Evolutionary conservation across 2,113 vertebrate genomes (phyloP).

Genomic region (Sialia sialis): DNA sequence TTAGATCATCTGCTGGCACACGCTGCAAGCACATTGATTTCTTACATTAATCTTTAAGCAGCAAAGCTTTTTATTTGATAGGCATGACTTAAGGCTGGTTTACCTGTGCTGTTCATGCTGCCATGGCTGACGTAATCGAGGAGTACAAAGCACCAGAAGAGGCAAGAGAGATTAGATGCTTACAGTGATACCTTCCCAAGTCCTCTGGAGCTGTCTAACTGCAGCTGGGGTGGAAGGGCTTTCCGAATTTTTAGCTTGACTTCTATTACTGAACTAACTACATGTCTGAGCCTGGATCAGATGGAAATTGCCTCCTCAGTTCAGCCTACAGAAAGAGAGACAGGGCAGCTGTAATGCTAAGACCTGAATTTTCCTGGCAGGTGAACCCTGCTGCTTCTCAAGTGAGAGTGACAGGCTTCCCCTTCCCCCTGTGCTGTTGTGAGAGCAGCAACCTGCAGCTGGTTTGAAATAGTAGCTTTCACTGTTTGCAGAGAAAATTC

Average conservation of each 20-base stretch:
- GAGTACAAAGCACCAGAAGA: neutral
- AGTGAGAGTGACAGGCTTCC: neutral
- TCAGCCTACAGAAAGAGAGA: neutral
- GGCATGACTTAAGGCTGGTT: neutral
- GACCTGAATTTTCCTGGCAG: neutral
- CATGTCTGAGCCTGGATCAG: neutral
- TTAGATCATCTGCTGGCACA: slow-evolving; percentile 44
- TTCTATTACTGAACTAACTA: neutral
- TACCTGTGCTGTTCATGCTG: neutral
- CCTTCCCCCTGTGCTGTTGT: neutral
- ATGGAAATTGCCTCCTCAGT: neutral
- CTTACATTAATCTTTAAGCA: slow-evolving; percentile 29
- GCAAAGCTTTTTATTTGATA: neutral
- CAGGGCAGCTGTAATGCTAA: neutral
- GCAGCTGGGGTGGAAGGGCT: neutral
- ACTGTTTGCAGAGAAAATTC: neutral
- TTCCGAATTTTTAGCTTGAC: neutral
- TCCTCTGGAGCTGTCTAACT: neutral
- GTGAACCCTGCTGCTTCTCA: neutral
- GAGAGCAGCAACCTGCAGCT: neutral
- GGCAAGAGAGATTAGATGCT: neutral
- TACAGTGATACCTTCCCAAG: neutral
- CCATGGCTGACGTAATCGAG: neutral
- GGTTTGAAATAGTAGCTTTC: neutral
- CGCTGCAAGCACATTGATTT: neutral